Evolutionary conservation across 2,113 vertebrate species (phyloP).

Genomic region (Riparia riparia): DNA sequence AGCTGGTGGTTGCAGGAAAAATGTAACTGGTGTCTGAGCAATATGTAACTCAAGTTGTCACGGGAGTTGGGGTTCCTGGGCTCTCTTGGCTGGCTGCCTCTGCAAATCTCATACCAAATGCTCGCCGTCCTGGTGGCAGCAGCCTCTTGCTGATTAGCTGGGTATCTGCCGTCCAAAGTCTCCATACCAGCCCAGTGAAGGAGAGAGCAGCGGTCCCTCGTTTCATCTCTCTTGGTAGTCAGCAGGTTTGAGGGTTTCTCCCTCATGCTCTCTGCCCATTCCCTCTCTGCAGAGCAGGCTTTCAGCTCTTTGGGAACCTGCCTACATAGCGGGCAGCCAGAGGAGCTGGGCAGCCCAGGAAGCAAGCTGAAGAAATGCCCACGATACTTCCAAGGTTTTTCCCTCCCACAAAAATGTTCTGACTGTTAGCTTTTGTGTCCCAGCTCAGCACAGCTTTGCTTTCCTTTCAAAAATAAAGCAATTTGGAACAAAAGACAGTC

Average conservation of each 20-base stretch:
- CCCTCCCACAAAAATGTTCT: conserved; percentile 28
- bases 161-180: neutral
- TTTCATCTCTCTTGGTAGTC: rapidly evolving
- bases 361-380: neutral
- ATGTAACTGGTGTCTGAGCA: neutral
- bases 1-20: neutral
- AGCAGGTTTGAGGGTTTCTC: neutral
- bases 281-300: neutral
- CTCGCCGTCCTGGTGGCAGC: neutral
- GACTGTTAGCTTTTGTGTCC: conserved; percentile 17
- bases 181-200: neutral
- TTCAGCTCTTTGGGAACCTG: neutral
- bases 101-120: neutral
- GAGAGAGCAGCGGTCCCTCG: rapidly evolving
- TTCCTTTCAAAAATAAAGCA: neutral
- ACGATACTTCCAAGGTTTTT: conserved; percentile 10
- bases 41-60: rapidly evolving
- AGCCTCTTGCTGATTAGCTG: neutral
- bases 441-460: neutral
- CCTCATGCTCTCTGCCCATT: neutral
- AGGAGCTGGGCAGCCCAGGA: neutral
- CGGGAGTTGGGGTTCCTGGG: neutral
- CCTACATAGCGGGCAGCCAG: neutral
- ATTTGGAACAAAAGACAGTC: neutral
- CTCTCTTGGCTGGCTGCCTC: neutral